A percentile compares a stretch with the other conserved stretches of the same genome.
phyloP scores from a whole-genome alignment of 1,140 invertebrate genomes.

The Rhopalosiphum maidis region DNA sequence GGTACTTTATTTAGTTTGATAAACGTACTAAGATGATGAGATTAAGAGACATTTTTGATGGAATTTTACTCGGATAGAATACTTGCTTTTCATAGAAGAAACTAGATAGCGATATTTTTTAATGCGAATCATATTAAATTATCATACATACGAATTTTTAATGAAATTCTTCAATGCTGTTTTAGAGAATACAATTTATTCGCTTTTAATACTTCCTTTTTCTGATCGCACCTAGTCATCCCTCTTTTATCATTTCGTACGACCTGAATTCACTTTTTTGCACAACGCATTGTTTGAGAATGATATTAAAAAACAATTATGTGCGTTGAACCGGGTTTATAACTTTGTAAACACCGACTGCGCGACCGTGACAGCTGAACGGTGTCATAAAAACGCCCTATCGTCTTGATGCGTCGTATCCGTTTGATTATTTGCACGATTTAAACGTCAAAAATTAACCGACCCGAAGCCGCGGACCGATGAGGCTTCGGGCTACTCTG shows the following conservation, averaged over 20 bases:
- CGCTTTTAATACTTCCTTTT: not conserved
- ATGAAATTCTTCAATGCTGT: not conserved
- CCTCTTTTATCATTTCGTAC: not conserved
- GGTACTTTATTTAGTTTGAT: not conserved
- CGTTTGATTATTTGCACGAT: not conserved
- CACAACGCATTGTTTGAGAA: not conserved
- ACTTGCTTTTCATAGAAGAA: no score
- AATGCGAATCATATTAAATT: not conserved
- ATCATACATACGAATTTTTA: not conserved
- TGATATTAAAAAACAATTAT: conserved; percentile 8
- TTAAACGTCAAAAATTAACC: not conserved
- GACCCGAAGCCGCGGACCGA: not conserved
- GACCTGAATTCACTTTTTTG: not conserved
- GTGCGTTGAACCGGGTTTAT: not conserved
- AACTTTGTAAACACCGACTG: not conserved
- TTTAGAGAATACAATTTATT: not conserved
- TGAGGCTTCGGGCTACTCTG: not conserved
- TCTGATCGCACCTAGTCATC: not conserved
- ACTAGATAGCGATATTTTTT: not conserved
- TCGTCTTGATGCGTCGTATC: not conserved
- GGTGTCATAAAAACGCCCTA: not conserved
- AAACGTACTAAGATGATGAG: not conserved
- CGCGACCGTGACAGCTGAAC: not conserved
- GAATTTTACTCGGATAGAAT: no score
- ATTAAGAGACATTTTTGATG: not conserved